Evolutionary conservation across 1,140 invertebrate genomes (phyloP).

Genomic region (Hylaeus anthracinus): DNA sequence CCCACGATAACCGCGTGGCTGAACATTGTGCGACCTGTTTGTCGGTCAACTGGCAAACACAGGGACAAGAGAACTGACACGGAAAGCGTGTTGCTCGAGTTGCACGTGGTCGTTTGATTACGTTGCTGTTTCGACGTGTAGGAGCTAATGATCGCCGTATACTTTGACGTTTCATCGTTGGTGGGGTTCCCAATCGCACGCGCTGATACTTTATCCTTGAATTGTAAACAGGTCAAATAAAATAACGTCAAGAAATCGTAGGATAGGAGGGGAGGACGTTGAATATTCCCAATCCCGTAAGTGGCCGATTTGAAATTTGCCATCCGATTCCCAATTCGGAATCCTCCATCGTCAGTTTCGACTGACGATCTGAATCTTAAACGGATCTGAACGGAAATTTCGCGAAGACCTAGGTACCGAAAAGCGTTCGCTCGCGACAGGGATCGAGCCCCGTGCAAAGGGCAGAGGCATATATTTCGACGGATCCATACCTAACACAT

Average conservation of each 20-base stretch:
- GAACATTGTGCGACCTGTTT: neutral
- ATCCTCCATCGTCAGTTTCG: too few species aligned
- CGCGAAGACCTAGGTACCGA: neutral
- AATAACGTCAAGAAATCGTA: too few species aligned
- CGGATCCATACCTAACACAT: neutral
- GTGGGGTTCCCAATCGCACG: too few species aligned
- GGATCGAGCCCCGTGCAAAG: neutral
- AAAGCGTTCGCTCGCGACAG: neutral
- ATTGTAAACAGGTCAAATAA: too few species aligned
- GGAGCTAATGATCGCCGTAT: too few species aligned
- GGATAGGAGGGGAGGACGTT: too few species aligned
- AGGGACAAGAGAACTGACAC: neutral
- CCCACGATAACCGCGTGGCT: neutral
- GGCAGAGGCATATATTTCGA: constrained; percentile 30
- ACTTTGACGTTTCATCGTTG: too few species aligned
- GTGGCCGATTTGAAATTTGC: too few species aligned
- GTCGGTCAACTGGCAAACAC: neutral
- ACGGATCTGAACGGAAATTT: neutral
- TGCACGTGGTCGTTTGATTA: neutral
- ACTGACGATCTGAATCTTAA: too few species aligned
- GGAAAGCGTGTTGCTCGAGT: neutral
- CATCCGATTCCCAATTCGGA: too few species aligned
- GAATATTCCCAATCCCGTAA: too few species aligned
- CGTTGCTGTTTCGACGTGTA: neutral
- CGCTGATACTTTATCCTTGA: too few species aligned